A percentile compares a stretch with the other conserved stretches of the same genome.
These are phyloP conservation scores for Chironomus striatipennis DNA, from an alignment of 1,140 invertebrate species.

Conservation along the genomic window DNA sequence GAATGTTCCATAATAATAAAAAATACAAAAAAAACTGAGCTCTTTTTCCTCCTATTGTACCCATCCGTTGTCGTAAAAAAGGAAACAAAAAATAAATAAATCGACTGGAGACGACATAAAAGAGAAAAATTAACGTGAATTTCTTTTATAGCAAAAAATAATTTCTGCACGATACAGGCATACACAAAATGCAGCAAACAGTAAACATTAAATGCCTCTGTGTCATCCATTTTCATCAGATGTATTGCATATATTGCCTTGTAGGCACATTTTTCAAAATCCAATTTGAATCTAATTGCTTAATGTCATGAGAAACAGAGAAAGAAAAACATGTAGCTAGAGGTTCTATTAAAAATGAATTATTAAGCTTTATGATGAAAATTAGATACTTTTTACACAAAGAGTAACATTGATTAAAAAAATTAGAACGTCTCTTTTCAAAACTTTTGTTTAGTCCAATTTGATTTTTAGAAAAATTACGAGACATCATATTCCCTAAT, in stretches of 20 bases:
- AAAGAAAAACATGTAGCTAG: not conserved
- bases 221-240: not conserved
- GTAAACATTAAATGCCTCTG: not conserved
- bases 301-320: slow-evolving; percentile 13
- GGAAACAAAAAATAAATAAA: not conserved
- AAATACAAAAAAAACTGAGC: not conserved
- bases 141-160: not conserved
- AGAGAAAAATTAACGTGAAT: slow-evolving; percentile 13
- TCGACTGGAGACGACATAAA: slow-evolving; percentile 11
- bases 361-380: too few species aligned
- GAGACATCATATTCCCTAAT: too few species aligned
- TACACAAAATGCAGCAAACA: not conserved
- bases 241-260: not conserved
- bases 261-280: slow-evolving; percentile 13
- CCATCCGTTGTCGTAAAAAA: slow-evolving; percentile 12
- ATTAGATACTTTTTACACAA: too few species aligned
- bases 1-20: not conserved
- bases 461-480: too few species aligned
- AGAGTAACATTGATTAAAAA: too few species aligned
- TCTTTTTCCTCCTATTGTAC: not conserved
- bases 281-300: slow-evolving; percentile 23
- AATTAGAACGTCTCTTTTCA: too few species aligned
- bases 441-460: too few species aligned
- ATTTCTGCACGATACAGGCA: slow-evolving; percentile 5
- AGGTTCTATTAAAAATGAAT: too few species aligned